Evolutionary conservation across 2,113 vertebrate species (phyloP).

Genomic region (Heterocephalus glaber): DNA sequence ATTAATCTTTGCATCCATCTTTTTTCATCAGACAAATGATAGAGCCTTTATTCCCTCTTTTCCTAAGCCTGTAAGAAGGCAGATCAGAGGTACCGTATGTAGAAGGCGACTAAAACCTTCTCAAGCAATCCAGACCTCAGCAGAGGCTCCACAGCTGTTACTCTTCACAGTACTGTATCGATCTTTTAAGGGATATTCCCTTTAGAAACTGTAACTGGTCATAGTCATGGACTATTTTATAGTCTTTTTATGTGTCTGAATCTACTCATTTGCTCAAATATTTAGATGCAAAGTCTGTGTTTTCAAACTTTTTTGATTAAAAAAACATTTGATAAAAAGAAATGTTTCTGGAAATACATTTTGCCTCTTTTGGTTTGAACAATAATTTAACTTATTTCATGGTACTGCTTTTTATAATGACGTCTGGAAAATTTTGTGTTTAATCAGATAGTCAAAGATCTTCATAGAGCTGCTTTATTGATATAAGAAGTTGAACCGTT

Average conservation of each 20-base stretch:
- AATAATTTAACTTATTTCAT: background rate
- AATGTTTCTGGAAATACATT: background rate
- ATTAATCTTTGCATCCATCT: background rate
- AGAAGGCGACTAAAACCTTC: no score
- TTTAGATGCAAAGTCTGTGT: background rate
- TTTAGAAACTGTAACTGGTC: background rate
- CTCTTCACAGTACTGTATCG: no score
- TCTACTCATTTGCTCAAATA: background rate
- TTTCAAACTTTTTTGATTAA: background rate
- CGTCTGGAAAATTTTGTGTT: slow-evolving; percentile 35
- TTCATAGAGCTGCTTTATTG: background rate
- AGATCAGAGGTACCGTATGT: no score
- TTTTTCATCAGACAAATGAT: no score
- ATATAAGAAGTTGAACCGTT: background rate
- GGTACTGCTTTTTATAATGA: background rate
- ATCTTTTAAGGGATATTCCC: background rate
- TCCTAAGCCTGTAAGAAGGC: no score
- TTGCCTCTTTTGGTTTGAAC: background rate
- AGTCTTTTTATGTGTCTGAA: slow-evolving; percentile 22
- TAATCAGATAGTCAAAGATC: background rate
- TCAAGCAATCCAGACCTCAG: no score
- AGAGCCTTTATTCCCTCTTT: no score
- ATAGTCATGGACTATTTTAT: background rate
- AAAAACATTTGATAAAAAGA: no score
- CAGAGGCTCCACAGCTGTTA: no score